Evolutionary conservation across 1,140 invertebrate species (phyloP), one percentile per base, ranked within the genome.

Genomic region (Cryptotermes secundus): DNA sequence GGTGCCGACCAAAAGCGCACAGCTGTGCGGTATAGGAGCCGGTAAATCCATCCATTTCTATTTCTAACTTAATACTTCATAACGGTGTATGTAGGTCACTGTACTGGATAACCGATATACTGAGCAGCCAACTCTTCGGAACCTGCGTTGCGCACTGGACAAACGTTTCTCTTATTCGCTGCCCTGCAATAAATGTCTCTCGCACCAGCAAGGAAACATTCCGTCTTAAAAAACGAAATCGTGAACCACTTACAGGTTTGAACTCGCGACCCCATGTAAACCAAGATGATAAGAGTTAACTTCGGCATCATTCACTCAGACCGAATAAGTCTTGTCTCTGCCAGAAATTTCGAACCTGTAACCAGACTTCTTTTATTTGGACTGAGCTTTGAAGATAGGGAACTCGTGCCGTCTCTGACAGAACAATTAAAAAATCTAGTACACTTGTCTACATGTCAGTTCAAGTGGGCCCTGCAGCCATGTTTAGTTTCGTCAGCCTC

Each of bases 381-480:
- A 31, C 1, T n/a, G 26, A 12, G 59, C 7, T 10, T 31, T 72
- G 26, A 72, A 72, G 59, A 72, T 31, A 26, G 0, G 26, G 59
- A 72, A n/a, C 10, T 72, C 59, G 53, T 59, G 53, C 26, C 7
- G 26, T 31, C 26, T n/a, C 26, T 72, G 59, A 72, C 59, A 72
- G 59, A 72, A 31, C 26, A 31, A 72, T 72, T 72, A 3, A 72
- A 31, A 31, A 72, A 72, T 72, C 26, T 72, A n/a, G n/a, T 72
- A 31, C 59, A 72, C 53, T 59, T n/a, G n/a, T n/a, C n/a, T n/a
- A n/a, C 53, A 59, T 59, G 53, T 59, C 53, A 59, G 53, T 59
- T n/a, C 59, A 72, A 72, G 26, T 31, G 16, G 9, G 38, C 9
- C 0, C 16, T 12, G 3, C 45, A 49, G 22, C 16, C 45, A 19